Base-by-base conservation (phyloP, 2,888 invertebrate species). In the Pheosia tremula region DNA sequence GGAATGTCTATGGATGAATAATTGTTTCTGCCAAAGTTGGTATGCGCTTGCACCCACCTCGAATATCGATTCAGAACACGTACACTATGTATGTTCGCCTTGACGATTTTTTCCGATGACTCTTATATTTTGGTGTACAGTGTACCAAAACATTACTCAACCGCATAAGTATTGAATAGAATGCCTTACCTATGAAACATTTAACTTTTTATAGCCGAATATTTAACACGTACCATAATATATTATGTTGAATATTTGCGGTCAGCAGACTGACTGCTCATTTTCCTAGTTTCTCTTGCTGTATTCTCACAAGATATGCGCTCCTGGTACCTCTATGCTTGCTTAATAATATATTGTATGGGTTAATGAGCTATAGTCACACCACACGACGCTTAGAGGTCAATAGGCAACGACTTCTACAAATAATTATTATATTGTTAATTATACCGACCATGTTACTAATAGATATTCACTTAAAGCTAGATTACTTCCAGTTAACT, bases 61-160 rank as follows among this genome's bases (percentile, higher is more conserved):
- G 39, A 59, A 54, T 60, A 43, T 55, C 39, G 50, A 73, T 69
- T 71, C 74, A 57, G 52, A 62, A 59, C 61, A 61, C 64, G 59
- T 38, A 10, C 39, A 6, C 45, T 60, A 37, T 45, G 4, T 53
- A 13, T 7, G 55, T 58, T 63, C 10, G 59, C 65, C 62, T 66
- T 66, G 64, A 57, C 60, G 47, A 56, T 49, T 60, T 56, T 64
- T 67, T 63, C 52, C 58, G 49, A 66, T 71, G 63, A 69, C 45
- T 54, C 54, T 53, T 9, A 53, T 58, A 58, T 54, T 58, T 56
- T 59, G 53, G 41, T 56, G 41, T n/a, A 13, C 38, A 24, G 36
- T 54, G 11, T n/a, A 56, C 56, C 56, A 56, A 13, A 56, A 41
- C 56, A 56, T 41, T 56, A 56, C 24, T 56, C 41, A 56, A 13